Evolutionary conservation across 2,888 invertebrate species (phyloP).

Genomic region (Polyploca ridens): DNA sequence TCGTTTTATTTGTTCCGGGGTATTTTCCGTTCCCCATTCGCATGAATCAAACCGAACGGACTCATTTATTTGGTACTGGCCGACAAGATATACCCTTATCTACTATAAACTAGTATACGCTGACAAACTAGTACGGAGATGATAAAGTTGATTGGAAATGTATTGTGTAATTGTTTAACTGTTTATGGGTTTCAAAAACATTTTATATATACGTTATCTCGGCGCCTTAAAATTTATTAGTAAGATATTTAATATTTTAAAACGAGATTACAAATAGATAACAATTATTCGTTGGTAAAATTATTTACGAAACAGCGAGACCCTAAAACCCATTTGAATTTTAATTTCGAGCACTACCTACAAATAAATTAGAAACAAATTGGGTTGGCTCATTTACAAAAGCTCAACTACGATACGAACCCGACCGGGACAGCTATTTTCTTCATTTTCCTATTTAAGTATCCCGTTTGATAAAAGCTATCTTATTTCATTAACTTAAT

Average conservation of each 20-base stretch:
- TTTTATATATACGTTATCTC: background rate
- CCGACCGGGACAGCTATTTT: constrained; percentile 46
- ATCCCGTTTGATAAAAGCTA: constrained; percentile 59
- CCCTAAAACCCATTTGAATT: constrained; percentile 45
- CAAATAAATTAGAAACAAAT: constrained; percentile 55
- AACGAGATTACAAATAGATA: constrained; percentile 12
- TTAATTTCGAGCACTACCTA: constrained; percentile 37
- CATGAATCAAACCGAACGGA: constrained; percentile 80
- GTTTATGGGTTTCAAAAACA: background rate
- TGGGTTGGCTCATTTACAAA: constrained; percentile 40
- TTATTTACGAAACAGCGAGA: constrained; percentile 38
- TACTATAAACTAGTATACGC: constrained; percentile 48
- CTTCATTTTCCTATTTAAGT: constrained; percentile 55
- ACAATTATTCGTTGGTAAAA: constrained; percentile 26
- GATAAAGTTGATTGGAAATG: constrained; percentile 46
- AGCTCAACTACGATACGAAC: constrained; percentile 25
- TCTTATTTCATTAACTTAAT: constrained; percentile 76
- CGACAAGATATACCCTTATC: constrained; percentile 62
- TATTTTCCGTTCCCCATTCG: constrained; percentile 76
- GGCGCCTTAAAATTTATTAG: background rate
- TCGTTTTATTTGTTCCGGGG: constrained; percentile 77
- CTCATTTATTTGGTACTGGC: constrained; percentile 80
- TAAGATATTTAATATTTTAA: background rate
- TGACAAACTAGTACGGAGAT: constrained; percentile 38
- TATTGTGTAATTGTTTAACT: constrained; percentile 34